phyloP scores from a whole-genome alignment of 1,140 invertebrate species.

The Chrysopa pallens region DNA sequence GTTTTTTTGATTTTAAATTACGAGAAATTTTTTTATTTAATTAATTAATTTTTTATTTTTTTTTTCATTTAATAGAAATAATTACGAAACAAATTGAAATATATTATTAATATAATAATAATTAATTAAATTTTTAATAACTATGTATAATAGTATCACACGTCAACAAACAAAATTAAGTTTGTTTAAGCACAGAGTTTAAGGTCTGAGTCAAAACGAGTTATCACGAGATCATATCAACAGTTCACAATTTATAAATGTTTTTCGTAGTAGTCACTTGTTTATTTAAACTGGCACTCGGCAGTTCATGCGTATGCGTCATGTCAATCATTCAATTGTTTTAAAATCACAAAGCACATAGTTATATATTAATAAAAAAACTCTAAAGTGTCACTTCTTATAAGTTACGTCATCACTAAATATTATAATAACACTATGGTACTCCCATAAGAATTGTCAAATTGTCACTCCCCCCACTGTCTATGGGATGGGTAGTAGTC shows the following conservation, averaged over 20 bases:
- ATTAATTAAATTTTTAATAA: background rate
- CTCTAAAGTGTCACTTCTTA: background rate
- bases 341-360: no score
- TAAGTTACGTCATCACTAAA: background rate
- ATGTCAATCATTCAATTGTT: no score
- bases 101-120: background rate
- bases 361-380: no score
- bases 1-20: no score
- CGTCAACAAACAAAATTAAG: background rate
- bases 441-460: background rate
- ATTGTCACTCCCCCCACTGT: slow-evolving; percentile 17
- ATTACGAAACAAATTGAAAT: background rate
- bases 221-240: background rate
- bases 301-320: no score
- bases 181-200: background rate
- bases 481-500: slow-evolving; percentile 11
- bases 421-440: slow-evolving; percentile 17
- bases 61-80: background rate
- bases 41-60: background rate
- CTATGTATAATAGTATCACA: background rate
- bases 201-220: background rate
- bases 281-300: no score
- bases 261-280: background rate
- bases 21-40: background rate
- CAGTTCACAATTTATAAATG: background rate